phyloP scores from a whole-genome alignment of 2,797 vertebrate genomes.

The Lagorchestes hirsutus region DNA sequence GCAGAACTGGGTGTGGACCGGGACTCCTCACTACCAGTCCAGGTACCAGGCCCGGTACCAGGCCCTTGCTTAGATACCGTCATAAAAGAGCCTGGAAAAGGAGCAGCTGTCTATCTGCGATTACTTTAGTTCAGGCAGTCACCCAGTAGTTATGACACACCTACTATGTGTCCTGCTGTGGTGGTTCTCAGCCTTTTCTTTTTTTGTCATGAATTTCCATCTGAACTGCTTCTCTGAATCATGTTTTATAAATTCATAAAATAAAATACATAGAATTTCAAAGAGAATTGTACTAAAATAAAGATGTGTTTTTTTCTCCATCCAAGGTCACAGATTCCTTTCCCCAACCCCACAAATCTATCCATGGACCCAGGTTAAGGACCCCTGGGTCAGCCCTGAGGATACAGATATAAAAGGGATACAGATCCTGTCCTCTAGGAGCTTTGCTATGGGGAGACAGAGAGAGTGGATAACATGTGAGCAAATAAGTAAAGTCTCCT shows the following conservation, averaged over 20 bases:
- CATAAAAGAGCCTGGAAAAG: neutral
- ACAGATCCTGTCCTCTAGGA: neutral
- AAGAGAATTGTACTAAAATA: neutral
- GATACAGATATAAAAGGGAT: neutral
- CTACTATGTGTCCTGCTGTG: neutral
- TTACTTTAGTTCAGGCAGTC: neutral
- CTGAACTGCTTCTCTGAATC: neutral
- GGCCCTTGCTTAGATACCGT: accelerated
- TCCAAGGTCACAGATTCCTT: neutral
- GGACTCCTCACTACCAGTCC: neutral
- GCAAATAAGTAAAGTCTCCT: neutral
- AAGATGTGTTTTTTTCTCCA: neutral
- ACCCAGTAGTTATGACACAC: neutral
- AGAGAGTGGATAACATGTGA: neutral
- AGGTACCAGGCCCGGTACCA: no score
- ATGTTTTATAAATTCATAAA: neutral
- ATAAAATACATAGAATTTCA: neutral
- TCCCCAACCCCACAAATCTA: neutral
- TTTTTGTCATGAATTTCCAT: neutral
- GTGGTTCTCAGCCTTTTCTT: neutral
- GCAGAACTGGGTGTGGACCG: neutral
- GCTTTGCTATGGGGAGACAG: neutral
- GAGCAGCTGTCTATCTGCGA: neutral
- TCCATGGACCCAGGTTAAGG: neutral
- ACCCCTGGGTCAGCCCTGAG: neutral